phyloP scores from a whole-genome alignment of 2,797 vertebrate genomes.

The Sternarchorhynchus goeldii region DNA sequence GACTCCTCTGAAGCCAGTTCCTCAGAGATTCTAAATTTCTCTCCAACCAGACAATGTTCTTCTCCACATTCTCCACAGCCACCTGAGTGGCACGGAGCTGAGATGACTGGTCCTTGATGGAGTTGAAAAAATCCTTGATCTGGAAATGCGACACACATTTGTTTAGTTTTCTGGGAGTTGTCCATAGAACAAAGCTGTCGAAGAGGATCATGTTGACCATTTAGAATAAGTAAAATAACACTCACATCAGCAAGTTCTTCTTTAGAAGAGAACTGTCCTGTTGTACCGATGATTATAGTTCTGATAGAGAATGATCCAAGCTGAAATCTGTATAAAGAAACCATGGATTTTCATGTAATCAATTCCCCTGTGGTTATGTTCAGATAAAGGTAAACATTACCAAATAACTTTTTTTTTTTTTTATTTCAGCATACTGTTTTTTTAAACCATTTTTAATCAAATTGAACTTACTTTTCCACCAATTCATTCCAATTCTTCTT shows the following conservation, averaged over 20 bases:
- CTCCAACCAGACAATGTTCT: constrained; percentile 76
- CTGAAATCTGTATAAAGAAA: constrained; percentile 69
- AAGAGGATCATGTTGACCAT: not conserved
- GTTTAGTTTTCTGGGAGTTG: not conserved
- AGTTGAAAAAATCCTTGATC: constrained; percentile 79
- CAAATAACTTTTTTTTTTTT: not conserved
- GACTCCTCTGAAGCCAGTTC: constrained; percentile 66
- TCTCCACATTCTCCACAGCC: constrained; percentile 73
- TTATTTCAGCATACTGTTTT: not conserved
- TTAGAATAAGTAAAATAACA: not conserved
- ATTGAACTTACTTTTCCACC: constrained; percentile 74
- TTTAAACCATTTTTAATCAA: not conserved
- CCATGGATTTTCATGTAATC: not conserved
- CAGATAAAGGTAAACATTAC: not conserved
- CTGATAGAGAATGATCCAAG: constrained; percentile 76
- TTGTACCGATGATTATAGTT: constrained; percentile 72
- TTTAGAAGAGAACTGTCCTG: constrained; percentile 75
- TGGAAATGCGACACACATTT: constrained; percentile 54
- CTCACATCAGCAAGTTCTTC: constrained; percentile 76
- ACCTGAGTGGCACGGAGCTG: constrained; percentile 72
- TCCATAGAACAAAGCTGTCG: not conserved
- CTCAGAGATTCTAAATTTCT: constrained; percentile 74
- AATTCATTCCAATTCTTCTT: constrained; percentile 77
- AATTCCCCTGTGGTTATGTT: not conserved
- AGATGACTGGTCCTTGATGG: constrained; percentile 71